Base-by-base conservation (phyloP, 2,113 vertebrate species). In the Alethe castanea region DNA sequence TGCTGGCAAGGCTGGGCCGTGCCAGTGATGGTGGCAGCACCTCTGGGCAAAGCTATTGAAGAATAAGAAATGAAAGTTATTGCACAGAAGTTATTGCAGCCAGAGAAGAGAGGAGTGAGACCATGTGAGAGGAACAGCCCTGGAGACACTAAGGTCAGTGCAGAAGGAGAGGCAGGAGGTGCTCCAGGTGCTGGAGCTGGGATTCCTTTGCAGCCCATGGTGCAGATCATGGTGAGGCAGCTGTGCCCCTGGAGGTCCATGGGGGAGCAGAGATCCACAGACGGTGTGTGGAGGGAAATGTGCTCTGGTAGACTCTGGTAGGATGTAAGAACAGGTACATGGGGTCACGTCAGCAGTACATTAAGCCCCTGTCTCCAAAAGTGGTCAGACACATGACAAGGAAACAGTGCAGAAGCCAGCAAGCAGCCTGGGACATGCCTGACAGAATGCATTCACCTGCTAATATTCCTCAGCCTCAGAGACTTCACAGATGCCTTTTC, bases 351-450 rank as follows among this genome's bases (percentile, higher is more conserved):
- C 67, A 59, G 12, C 12, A 19, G 22, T 9, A 24, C 64, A 15
- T 3, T 12, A 42, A 83, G 36, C 13, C 9, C 4, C 45, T 33
- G 28, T 28, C 56, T 53, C 38, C 69, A 57, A 6, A 73, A 42
- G n/a, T 1, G 4, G 8, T 29, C 48, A 84, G 29, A 45, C 6
- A 25, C 5, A 11, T 1, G 9, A 29, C 2, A 2, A 61, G 12
- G 45, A 36, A 78, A 48, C 8, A 56, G n/a, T 12, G 19, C 57
- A 72, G 48, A 56, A 33, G 6, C n/a, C 17, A 29, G 40, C 12
- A 77, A 64, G 60, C 31, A 74, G 35, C 29, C 29, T 31, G 18
- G 36, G 29, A 72, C 57, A 14, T 3, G 7, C 20, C 53, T 44
- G 53, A 72, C 33, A 35, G 53, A 14, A 35, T 6, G 20, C 11